Conservation (phyloP, 2,888 invertebrate genomes). For the Allolobophora icterica region DNA sequence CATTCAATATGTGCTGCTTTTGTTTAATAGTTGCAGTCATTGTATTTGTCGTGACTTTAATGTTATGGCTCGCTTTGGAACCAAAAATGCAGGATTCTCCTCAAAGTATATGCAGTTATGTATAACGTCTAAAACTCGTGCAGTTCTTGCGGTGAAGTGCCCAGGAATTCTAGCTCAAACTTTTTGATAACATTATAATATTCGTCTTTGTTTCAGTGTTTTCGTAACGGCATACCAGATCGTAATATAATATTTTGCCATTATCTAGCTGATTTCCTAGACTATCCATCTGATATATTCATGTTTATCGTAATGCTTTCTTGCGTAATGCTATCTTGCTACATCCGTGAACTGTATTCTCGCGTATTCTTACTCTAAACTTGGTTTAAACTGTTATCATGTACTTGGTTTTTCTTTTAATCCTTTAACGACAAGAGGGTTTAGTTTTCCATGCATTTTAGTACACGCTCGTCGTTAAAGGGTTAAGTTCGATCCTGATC, state of each 20-base stretch:
- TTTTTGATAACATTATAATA: not conserved
- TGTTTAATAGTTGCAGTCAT: not conserved
- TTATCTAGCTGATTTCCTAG: not conserved
- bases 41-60: not conserved
- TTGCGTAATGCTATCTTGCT: not conserved
- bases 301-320: not conserved
- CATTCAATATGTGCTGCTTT: not conserved
- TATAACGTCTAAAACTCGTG: not conserved
- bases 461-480: too few species aligned
- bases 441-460: too few species aligned
- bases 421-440: too few species aligned
- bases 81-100: not conserved
- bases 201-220: not conserved
- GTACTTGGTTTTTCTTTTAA: not conserved
- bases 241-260: not conserved
- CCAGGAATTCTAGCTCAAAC: not conserved
- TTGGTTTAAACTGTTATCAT: not conserved
- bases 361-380: not conserved
- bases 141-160: not conserved
- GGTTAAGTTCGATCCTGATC: not conserved
- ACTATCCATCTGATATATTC: not conserved
- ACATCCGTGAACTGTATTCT: not conserved
- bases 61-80: not conserved
- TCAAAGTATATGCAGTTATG: not conserved
- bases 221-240: not conserved